Conservation (phyloP, 2,797 vertebrate genomes). For the Apogon talboti region DNA sequence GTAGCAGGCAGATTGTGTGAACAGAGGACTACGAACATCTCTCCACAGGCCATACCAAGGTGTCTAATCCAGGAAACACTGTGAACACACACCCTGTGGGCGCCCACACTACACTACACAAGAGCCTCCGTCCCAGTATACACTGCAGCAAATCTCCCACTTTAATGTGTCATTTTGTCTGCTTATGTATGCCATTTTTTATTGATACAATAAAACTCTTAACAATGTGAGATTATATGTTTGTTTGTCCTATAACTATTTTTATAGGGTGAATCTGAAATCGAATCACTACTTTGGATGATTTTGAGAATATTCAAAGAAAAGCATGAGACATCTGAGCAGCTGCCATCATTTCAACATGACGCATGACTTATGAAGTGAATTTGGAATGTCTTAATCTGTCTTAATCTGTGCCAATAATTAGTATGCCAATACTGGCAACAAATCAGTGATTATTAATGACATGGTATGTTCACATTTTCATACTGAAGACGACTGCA, state of each 20-base stretch:
- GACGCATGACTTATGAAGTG: background rate
- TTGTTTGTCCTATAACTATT: background rate
- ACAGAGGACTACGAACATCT: slow-evolving; percentile 79
- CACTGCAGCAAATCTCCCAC: slow-evolving; percentile 36
- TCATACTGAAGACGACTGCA: slow-evolving; percentile 2
- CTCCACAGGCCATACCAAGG: slow-evolving; percentile 83
- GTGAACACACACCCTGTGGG: slow-evolving; percentile 82
- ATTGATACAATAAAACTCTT: background rate
- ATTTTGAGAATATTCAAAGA: slow-evolving; percentile 9
- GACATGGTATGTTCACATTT: background rate
- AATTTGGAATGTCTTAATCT: slow-evolving; percentile 5
- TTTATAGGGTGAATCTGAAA: background rate
- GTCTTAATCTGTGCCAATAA: background rate
- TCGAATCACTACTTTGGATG: background rate
- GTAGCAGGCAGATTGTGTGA: slow-evolving; percentile 81
- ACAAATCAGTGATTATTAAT: background rate
- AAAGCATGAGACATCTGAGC: background rate
- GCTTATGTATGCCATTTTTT: slow-evolving; percentile 1
- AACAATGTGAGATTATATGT: background rate
- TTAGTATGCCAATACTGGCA: background rate
- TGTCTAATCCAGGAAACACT: slow-evolving; percentile 84
- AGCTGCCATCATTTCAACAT: too few species aligned
- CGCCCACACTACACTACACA: slow-evolving; percentile 58
- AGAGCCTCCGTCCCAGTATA: slow-evolving; percentile 44
- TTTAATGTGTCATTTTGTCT: slow-evolving; percentile 25